These are phyloP conservation scores for Pedetes capensis DNA, from an alignment of 2,113 vertebrate species.

Conservation along the genomic window DNA sequence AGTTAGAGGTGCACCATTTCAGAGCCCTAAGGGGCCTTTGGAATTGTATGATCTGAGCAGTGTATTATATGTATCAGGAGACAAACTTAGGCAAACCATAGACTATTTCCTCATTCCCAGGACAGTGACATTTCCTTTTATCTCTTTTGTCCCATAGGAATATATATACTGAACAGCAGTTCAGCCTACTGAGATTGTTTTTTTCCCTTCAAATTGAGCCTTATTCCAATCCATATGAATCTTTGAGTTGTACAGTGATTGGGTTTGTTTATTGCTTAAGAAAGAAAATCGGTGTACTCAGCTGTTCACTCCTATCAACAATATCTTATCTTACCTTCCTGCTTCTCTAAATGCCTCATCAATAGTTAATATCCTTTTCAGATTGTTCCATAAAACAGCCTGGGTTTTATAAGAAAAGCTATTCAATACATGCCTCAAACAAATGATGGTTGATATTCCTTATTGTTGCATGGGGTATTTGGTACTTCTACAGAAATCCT, in stretches of 20 bases:
- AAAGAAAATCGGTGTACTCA: neutral
- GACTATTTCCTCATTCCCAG: neutral
- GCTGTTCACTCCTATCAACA: neutral
- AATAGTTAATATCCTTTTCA: conserved; percentile 38
- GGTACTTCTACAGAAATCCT: neutral
- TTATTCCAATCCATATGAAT: neutral
- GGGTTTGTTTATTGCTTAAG: neutral
- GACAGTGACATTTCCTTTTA: neutral
- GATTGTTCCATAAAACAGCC: conserved; percentile 19
- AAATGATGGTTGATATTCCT: neutral
- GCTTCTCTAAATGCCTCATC: conserved; percentile 30
- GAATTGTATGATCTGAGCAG: neutral
- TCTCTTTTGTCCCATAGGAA: neutral
- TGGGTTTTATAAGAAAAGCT: conserved; percentile 52
- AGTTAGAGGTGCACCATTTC: neutral
- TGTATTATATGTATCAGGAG: neutral
- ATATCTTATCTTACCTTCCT: conserved; percentile 20
- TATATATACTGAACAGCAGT: neutral
- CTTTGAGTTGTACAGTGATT: neutral
- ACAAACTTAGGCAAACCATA: neutral
- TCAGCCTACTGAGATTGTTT: neutral
- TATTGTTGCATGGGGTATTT: neutral
- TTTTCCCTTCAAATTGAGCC: neutral
- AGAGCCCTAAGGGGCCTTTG: neutral
- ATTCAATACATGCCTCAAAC: neutral